Base-by-base conservation (phyloP, 2,888 invertebrate genomes). In the Drosophila merina region DNA sequence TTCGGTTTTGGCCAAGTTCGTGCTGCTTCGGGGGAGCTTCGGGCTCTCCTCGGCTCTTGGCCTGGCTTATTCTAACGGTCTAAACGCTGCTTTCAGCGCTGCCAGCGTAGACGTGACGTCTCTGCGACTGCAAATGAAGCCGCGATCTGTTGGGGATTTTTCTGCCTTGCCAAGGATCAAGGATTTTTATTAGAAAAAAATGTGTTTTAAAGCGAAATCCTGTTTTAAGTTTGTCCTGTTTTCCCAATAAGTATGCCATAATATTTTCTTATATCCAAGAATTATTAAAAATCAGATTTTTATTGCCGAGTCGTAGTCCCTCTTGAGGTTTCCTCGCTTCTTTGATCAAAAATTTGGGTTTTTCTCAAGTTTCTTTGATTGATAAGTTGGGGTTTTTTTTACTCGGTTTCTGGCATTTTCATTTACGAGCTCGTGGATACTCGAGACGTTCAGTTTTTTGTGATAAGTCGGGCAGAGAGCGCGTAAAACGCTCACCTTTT, bases 31-130 rank as follows among this genome's bases (percentile, higher is more conserved):
- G 10, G 31, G 25, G 14, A 14, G 14, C 26, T 44, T 36, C 28
- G 28, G 3, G 5, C 28, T 28, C 8, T 14, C 30, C 9, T 6
- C 28, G n/a, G 20, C 20, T 36, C 31, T 36, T 28, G 60, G 6
- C 31, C 12, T 42, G 36, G 44, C 50, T 63, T 59, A 72, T 76
- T 79, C 69, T 77, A 76, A 77, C 79, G 77, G 79, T 64, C 62
- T 50, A 59, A 58, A 56, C 51, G 36, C 20, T 12, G 8, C 36
- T 25, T 20, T 25, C 0, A 9, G 38, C 28, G 1, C 1, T 4
- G 28, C 36, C 4, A 14, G 7, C 60, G 4, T 40, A 26, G 47
- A 38, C 6, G 6, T 8, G 20, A 8, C 28, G 52, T 8, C 2
- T n/a, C 10, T 8, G 42, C 51, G 9, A 20, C n/a, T 36, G 20